Base-by-base conservation (phyloP, 2,113 vertebrate species). In the Mohoua ochrocephala region DNA sequence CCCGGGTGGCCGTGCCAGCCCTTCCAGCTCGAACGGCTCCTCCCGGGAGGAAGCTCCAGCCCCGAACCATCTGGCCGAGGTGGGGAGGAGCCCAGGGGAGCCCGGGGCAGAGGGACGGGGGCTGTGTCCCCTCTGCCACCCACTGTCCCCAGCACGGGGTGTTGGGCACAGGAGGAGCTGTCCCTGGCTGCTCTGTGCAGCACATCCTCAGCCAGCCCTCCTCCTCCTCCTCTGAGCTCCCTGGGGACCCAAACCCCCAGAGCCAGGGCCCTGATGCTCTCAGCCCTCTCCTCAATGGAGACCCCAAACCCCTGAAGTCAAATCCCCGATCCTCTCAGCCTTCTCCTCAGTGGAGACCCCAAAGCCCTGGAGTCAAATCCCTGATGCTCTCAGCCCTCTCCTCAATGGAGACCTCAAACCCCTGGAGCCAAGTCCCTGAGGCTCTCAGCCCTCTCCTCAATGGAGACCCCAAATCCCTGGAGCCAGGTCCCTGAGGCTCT, bases 401-500 rank as follows among this genome's bases (percentile, higher is more conserved):
- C 50, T 54, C 63, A 16, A 5, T 20, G 53, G 53, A 33, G 53
- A 33, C 53, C n/a, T n/a, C n/a, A 59, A 26, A 37, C 37, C n/a
- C 23, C 56, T 7, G 8, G 22, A 35, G 56, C 31, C 54, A 37
- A 4, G 3, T 31, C 20, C 44, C 10, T 0, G 2, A 7, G 33
- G 0, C 27, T 39, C 12, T 6, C 26, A 24, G n/a, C 9, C 15
- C 19, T 31, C 42, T 76, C 20, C 27, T 37, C 4, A 18, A 11
- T 3, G 15, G 15, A 37, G 1, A 31, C 8, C 14, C 15, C 3
- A 60, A 39, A 60, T 15, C 21, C 15, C 73, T 5, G 12, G 11
- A 31, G 7, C 5, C 42, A 37, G 1, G 0, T 30, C 42, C 20
- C 15, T 0, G 1, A 2, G 17, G 0, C 47, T 52, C 47, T 16